Conservation (phyloP, 2,797 vertebrate genomes). For the Fringilla coelebs region DNA sequence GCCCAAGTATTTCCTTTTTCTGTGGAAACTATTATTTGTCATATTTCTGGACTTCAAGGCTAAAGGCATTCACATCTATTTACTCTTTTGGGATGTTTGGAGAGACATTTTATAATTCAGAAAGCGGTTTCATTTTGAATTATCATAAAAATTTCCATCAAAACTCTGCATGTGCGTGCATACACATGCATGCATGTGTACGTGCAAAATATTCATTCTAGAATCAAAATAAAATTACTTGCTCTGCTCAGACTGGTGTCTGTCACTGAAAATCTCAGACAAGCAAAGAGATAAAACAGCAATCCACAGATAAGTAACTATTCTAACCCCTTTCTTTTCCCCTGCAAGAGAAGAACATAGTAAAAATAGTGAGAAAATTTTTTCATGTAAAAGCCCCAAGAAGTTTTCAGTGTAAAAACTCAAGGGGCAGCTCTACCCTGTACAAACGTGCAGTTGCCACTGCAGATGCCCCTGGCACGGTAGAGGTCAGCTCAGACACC, state of each 20-base stretch:
- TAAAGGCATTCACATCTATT: neutral
- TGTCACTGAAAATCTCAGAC: neutral
- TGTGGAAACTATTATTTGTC: neutral
- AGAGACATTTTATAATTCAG: neutral
- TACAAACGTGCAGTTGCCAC: neutral
- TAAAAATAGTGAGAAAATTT: neutral
- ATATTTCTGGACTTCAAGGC: neutral
- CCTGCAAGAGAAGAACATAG: neutral
- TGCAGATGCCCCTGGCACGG: neutral
- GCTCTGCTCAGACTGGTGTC: neutral
- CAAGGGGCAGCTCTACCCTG: neutral
- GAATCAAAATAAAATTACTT: neutral
- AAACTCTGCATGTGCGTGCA: neutral
- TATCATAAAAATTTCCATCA: neutral
- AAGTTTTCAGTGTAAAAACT: neutral
- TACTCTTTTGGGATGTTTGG: neutral
- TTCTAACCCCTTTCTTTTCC: neutral
- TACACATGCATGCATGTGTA: fast-evolving
- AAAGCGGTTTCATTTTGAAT: neutral
- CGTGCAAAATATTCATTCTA: neutral
- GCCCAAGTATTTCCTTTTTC: neutral
- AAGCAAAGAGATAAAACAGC: neutral
- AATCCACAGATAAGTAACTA: neutral
- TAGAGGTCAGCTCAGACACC: neutral
- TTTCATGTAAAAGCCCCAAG: neutral